Evolutionary conservation across 64 coral and sea anemone genomes (phyloP).

Genomic region (Platygyra sinensis): DNA sequence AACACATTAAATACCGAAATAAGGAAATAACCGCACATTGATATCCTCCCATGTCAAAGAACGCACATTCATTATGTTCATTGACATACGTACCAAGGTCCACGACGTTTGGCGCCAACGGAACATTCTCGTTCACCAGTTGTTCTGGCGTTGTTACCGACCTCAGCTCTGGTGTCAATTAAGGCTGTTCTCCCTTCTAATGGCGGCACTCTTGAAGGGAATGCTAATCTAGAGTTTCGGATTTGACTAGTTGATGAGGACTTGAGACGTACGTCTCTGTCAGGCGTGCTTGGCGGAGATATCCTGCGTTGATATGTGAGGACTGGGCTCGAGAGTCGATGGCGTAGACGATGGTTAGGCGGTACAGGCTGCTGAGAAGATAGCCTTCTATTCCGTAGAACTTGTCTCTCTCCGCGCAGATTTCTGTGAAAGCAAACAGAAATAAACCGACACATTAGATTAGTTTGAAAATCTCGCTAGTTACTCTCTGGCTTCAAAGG

Average conservation of each 20-base stretch:
- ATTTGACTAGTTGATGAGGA: slow-evolving; percentile 3
- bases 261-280: not conserved
- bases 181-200: not conserved
- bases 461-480: too few relatives aligned
- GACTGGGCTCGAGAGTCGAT: slow-evolving; percentile 39
- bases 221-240: not conserved
- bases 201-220: slow-evolving; percentile 24
- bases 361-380: not conserved
- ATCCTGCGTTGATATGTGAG: slow-evolving; percentile 29
- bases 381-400: not conserved
- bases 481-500: too few relatives aligned
- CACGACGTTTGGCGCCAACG: not conserved
- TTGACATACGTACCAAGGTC: slow-evolving; percentile 22
- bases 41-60: not conserved
- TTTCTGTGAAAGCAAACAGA: not conserved
- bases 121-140: not conserved
- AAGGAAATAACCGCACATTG: not conserved
- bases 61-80: not conserved
- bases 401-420: not conserved
- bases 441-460: not conserved
- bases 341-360: not conserved
- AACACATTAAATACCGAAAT: not conserved
- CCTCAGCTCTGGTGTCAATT: slow-evolving; percentile 27
- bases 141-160: not conserved
- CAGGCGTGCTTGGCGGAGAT: slow-evolving; percentile 26